A percentile compares a stretch with the other conserved stretches of the same genome.
Evolutionary conservation across 2,113 vertebrate species (phyloP).

Genomic region (Haplochromis vanheusdeni): DNA sequence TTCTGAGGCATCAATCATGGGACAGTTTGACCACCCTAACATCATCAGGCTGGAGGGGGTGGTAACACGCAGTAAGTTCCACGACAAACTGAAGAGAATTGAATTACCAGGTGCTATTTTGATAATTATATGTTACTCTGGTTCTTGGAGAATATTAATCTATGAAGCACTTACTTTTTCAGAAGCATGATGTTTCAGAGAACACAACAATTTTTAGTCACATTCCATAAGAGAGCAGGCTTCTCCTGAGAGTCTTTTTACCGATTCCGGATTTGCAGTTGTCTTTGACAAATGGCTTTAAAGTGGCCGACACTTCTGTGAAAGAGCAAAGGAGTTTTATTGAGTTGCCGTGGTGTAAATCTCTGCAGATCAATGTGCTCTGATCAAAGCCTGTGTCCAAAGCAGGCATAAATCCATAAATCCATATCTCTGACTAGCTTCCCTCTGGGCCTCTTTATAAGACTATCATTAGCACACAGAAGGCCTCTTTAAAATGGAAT

Average conservation of each 20-base stretch:
- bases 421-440: constrained; percentile 56
- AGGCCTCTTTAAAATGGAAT: constrained; percentile 55
- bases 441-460: constrained; percentile 54
- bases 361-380: constrained; percentile 63
- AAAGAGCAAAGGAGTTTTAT: constrained; percentile 43
- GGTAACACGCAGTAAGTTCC: constrained; percentile 91
- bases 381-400: constrained; percentile 68
- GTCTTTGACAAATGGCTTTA: constrained; percentile 54
- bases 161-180: not conserved
- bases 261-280: constrained; percentile 32
- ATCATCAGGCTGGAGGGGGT: constrained; percentile 96
- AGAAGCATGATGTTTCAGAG: not conserved
- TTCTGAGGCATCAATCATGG: constrained; percentile 97
- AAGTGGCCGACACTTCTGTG: constrained; percentile 37
- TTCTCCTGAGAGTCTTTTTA: constrained; percentile 10
- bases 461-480: constrained; percentile 63
- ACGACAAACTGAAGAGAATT: not conserved
- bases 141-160: not conserved
- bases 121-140: not conserved
- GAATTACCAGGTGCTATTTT: not conserved
- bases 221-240: not conserved
- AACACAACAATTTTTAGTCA: not conserved
- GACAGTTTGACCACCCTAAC: constrained; percentile 96
- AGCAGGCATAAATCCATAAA: constrained; percentile 61
- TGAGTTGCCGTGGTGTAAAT: constrained; percentile 60